phyloP scores from a whole-genome alignment of 2,888 invertebrate genomes.

The Epinotia nisella region DNA sequence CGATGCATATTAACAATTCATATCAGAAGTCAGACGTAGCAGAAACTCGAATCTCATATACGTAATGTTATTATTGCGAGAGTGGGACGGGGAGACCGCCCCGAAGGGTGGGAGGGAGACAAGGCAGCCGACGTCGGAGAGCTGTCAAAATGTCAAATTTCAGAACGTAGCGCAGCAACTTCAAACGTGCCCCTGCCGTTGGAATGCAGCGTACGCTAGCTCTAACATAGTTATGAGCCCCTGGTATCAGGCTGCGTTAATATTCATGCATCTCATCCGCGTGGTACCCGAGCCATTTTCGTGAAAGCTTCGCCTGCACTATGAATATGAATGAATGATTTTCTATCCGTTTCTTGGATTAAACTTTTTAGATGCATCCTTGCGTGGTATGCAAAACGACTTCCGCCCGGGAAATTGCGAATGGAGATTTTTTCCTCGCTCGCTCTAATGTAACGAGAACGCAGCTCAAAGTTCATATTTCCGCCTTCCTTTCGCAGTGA shows the following conservation, averaged over 20 bases:
- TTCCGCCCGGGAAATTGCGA: slow-evolving; percentile 43
- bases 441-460: slow-evolving; percentile 24
- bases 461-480: slow-evolving; percentile 28
- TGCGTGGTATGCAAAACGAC: slow-evolving; percentile 44
- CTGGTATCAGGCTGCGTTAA: slow-evolving; percentile 77
- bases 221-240: slow-evolving; percentile 81
- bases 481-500: slow-evolving; percentile 17
- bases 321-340: slow-evolving; percentile 83
- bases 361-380: slow-evolving; percentile 68
- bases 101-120: slow-evolving; percentile 61
- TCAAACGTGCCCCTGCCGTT: slow-evolving; percentile 82
- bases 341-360: slow-evolving; percentile 77
- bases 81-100: slow-evolving; percentile 60
- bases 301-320: slow-evolving; percentile 78
- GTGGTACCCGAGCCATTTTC: slow-evolving; percentile 79
- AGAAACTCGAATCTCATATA: slow-evolving; percentile 80
- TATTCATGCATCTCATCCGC: slow-evolving; percentile 83
- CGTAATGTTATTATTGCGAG: slow-evolving; percentile 77
- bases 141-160: slow-evolving; percentile 86
- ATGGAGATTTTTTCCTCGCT: slow-evolving; percentile 35
- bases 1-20: slow-evolving; percentile 84
- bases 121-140: slow-evolving; percentile 81
- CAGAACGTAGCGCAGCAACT: slow-evolving; percentile 81
- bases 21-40: slow-evolving; percentile 82
- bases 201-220: slow-evolving; percentile 74